These are phyloP conservation scores for Marasmarcha lunaedactyla DNA, from an alignment of 2,888 invertebrate genomes.

Conservation along the genomic window DNA sequence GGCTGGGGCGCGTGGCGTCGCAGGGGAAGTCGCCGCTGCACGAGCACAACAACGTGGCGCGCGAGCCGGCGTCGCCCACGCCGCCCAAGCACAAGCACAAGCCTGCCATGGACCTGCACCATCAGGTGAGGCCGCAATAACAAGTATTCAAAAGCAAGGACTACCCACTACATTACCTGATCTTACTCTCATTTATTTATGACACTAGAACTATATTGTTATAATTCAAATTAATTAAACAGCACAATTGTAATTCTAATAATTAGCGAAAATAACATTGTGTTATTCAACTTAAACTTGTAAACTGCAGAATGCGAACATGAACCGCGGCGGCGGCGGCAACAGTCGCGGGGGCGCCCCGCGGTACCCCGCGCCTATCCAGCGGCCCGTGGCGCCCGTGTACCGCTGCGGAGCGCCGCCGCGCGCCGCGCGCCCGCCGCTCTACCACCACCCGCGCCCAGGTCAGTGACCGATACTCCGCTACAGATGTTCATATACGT, in stretches of 20 bases:
- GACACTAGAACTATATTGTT: too few species aligned
- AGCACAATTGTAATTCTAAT: too few species aligned
- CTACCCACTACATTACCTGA: too few species aligned
- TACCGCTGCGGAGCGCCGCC: constrained; percentile 27
- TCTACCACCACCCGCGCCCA: constrained; percentile 49
- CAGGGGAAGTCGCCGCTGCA: constrained; percentile 69
- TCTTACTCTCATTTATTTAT: too few species aligned
- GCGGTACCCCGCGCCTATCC: constrained; percentile 69
- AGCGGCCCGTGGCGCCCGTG: constrained; percentile 56
- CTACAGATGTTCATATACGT: too few species aligned
- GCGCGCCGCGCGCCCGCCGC: constrained; percentile 27
- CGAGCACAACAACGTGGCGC: constrained; percentile 61
- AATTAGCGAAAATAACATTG: too few species aligned
- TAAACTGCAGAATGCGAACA: too few species aligned
- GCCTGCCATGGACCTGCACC: constrained; percentile 45
- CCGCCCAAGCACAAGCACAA: constrained; percentile 57
- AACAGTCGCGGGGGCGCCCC: constrained; percentile 43
- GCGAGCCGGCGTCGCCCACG: constrained; percentile 70
- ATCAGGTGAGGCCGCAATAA: constrained; percentile 20
- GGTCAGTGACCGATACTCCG: too few species aligned
- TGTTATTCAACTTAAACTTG: too few species aligned
- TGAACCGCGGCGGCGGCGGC: constrained; percentile 25
- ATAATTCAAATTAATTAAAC: too few species aligned
- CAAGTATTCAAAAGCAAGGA: constrained; percentile 28
- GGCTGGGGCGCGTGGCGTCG: constrained; percentile 41